Base-by-base conservation (phyloP, 2,888 invertebrate species). In the Drosophila anceps region DNA sequence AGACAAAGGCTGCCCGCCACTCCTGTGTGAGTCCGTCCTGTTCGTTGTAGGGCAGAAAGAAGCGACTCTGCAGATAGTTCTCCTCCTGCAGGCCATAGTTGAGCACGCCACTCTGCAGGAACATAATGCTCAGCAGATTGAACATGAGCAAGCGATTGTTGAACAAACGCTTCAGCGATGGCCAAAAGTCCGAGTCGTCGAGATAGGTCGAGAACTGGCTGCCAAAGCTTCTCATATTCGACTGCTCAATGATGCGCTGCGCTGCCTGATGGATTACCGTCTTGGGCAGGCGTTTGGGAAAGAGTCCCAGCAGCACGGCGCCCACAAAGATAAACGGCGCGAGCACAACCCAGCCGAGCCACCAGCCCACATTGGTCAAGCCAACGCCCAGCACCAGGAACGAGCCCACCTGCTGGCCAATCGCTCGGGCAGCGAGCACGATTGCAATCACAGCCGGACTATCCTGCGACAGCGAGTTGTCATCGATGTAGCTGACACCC, bases 401-500 rank as follows among this genome's bases (percentile, higher is more conserved):
- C 0, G 92, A 90, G 5, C 94, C 94, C 15, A 91, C 55, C 74
- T 93, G 93, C n/a, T 92, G 76, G 1, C 93, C 93, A 50, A 92
- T 79, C 1, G 92, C 81, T n/a, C 90, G 88, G 0, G 92, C 90
- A 0, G 92, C 92, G 35, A 93, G 60, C 0, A 88, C 89, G 0
- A 90, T 85, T 0, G 93, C 94, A 68, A 94, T 92, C 35, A 93
- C 93, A 1, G 93, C 93, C 1, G 95, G 93, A 69, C 94, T 93
- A 53, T 94, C 93, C 57, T 93, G 92, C 24, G 93, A 93, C 29
- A 93, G 92, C 0, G 94, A 94, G 83, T 95, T 95, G 77, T 95
- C 95, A 71, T 95, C 95, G 10, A 95, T 92, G 79, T 95, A 95
- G 6, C 94, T 94, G 24, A 95, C 91, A 9, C 95, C 95, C 20